Evolutionary conservation across 2,113 vertebrate species (phyloP).

Genomic region (Leptobrachium leishanense): DNA sequence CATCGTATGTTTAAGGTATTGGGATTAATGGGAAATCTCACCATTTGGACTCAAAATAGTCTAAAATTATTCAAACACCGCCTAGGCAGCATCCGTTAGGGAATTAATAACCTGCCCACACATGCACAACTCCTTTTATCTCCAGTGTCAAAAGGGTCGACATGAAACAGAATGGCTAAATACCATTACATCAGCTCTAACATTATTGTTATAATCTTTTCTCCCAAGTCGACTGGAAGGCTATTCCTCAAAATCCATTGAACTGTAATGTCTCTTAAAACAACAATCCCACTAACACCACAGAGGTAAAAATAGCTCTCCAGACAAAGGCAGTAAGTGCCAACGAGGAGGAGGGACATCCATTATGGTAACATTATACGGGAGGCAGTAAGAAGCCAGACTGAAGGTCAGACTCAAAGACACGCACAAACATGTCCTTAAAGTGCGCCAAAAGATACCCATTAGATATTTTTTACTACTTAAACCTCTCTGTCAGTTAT

Average conservation of each 20-base stretch:
- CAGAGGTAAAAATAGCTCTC: slow-evolving; percentile 14
- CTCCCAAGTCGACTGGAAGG: background rate
- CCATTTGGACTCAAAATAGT: too few species aligned
- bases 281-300: background rate
- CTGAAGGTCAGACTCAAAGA: slow-evolving; percentile 18
- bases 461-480: slow-evolving; percentile 1
- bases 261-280: background rate
- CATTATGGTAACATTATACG: slow-evolving; percentile 34
- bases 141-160: too few species aligned
- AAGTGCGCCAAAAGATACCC: slow-evolving; percentile 1
- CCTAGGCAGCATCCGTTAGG: too few species aligned
- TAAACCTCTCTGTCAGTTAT: background rate
- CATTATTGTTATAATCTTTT: background rate
- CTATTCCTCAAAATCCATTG: slow-evolving; percentile 4
- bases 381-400: slow-evolving; percentile 16
- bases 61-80: too few species aligned
- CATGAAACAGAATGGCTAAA: background rate
- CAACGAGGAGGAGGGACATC: background rate
- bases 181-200: background rate
- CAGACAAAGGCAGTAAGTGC: slow-evolving; percentile 16
- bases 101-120: too few species aligned
- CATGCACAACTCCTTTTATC: too few species aligned
- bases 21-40: too few species aligned
- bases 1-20: too few species aligned
- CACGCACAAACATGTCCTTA: slow-evolving; percentile 36